Base-by-base conservation (phyloP, 1,140 invertebrate genomes). In the Caligus rogercresseyi region DNA sequence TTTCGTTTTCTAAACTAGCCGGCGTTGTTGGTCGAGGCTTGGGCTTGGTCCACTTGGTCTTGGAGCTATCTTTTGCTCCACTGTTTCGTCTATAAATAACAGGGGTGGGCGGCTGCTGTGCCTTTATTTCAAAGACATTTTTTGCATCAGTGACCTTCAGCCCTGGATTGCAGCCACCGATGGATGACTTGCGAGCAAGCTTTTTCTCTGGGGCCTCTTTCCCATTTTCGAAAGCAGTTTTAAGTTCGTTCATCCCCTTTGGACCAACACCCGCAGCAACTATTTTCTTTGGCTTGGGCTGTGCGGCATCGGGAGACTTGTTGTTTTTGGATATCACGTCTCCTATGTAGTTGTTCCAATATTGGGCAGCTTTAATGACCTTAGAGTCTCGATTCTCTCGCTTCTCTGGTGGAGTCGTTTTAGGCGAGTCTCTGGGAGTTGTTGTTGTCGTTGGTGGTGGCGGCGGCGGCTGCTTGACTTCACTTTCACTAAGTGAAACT, bases 131-230 rank as follows among this genome's bases (percentile, higher is more conserved):
- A 71, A 87, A 89, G 67, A 85, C 85, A 67, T 84, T 82, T 67
- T 87, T 87, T 60, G 84, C 85, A 69, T 83, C 86, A 61, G 83
- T 83, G 1, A 88, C 86, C 70, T 84, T 86, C 14, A 86, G 84
- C 23, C 82, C 64, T 13, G 24, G 59, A 25, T 23, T 56, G 25
- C 61, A 63, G 15, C 52, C 52, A 19, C 52, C 61, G 4, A 63
- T 18, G 19, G 25, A 24, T 2, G 19, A 26, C 25, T 31, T 64
- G 62, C 25, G 53, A 25, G 25, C n/a, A 3, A 61, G 26, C 23
- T 19, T 15, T 25, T 58, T 3, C 52, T 19, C n/a, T 59, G 19
- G n/a, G 7, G 31, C 7, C n/a, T 43, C 31, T n/a, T 43, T 43
- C 7, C 31, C n/a, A 43, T 63, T 25, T 52, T 65, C 58, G 54